Base-by-base conservation (phyloP, 2,888 invertebrate species). In the Dimorphilus gyrociliatus region DNA sequence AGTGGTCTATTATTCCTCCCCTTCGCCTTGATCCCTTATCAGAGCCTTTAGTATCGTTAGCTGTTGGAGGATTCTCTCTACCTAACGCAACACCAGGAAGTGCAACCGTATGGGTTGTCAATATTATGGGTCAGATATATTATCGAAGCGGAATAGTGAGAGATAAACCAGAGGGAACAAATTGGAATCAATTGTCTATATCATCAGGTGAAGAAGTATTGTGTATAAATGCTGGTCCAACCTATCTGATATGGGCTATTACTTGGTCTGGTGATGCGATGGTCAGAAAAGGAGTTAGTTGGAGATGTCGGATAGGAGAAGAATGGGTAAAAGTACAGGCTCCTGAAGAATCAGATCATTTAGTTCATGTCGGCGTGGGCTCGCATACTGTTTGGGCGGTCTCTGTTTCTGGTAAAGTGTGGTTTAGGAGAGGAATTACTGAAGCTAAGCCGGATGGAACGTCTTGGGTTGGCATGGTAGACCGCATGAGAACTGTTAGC, bases 11-110 rank as follows among this genome's bases (percentile, higher is more conserved):
- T 32, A 40, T 48, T 28, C 46, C 47, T 36, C n/a, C n/a, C n/a
- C n/a, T n/a, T n/a, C n/a, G n/a, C n/a, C 41, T 47, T 29, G 51
- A 50, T 32, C 46, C 48, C n/a, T 39, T 66, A 37, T 42, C 78
- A 69, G 86, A 88, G 57, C 86, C 86, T 3, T 86, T 90, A 51
- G 82, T 85, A 52, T 85, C 86, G 67, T 73, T 88, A 27, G 72
- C 78, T 36, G 76, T 85, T 44, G 85, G 86, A 19, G 85, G 86
- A 16, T 76, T 76, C 51, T 74, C 74, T 51, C 71, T 84, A 42
- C 76, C 81, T 29, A 79, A 79, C 51, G 77, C 77, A 15, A 69
- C 73, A 37, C 67, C 73, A 12, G 81, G 81, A 16, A 47, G 72
- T 23, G 69, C 84, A 47, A 67, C 78, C 36, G 85, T 90, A 6